Percentiles rank a stretch among this genome's conserved stretches.
Evolutionary conservation across 1,140 invertebrate species (phyloP).

Genomic region (Musca vetustissima): DNA sequence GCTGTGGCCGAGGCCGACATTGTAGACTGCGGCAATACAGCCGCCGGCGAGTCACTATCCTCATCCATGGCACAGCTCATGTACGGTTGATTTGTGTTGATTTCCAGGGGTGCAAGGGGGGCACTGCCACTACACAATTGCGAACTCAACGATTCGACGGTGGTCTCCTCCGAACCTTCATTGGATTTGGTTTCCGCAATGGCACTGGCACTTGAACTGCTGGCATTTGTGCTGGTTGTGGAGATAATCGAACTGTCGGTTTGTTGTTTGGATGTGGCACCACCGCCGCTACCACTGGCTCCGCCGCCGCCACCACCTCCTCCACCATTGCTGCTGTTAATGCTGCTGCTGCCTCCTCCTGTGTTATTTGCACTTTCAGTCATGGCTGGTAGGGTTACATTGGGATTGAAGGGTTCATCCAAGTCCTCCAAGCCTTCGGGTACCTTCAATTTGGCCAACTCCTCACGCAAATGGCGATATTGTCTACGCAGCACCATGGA

Average conservation of each 20-base stretch:
- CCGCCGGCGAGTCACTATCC: constrained; percentile 12
- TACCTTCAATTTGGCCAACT: constrained; percentile 75
- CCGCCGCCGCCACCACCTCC: constrained; percentile 29
- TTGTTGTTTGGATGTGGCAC: constrained; percentile 29
- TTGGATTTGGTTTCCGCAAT: constrained; percentile 1
- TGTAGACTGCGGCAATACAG: constrained; percentile 21
- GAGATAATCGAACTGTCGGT: no score
- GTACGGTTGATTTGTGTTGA: constrained; percentile 4
- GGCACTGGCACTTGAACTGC: neutral
- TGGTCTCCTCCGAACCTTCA: neutral
- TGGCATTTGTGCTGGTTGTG: constrained; percentile 27
- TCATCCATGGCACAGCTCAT: constrained; percentile 16
- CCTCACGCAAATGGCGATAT: constrained; percentile 76
- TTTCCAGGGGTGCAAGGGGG: neutral
- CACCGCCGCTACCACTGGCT: constrained; percentile 28
- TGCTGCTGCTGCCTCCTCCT: constrained; percentile 29
- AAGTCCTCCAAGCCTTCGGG: constrained; percentile 72
- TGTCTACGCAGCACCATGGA: constrained; percentile 74
- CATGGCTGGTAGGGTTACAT: constrained; percentile 51
- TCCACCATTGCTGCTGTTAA: constrained; percentile 28
- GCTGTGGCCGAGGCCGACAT: constrained; percentile 19
- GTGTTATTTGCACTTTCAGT: constrained; percentile 34
- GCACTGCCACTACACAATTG: neutral
- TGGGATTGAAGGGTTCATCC: constrained; percentile 63
- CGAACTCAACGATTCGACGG: neutral